phyloP scores from a whole-genome alignment of 2,113 vertebrate genomes.

The Microtus oregoni region DNA sequence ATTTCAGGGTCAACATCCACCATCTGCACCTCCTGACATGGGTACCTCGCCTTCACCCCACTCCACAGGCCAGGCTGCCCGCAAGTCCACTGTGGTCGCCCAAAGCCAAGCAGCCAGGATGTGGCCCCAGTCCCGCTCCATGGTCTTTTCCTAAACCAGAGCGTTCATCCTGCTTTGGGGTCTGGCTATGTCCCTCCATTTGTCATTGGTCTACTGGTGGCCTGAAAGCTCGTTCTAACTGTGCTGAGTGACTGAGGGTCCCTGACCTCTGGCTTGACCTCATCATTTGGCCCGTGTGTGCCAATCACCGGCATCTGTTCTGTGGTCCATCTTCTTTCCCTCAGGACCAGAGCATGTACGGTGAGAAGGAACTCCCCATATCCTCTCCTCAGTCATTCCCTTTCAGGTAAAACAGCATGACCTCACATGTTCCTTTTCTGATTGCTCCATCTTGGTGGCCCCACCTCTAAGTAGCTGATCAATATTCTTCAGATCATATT shows the following conservation, averaged over 20 bases:
- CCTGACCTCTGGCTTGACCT: not conserved
- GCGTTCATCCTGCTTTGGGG: not conserved
- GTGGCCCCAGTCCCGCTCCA: not conserved
- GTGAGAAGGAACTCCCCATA: not conserved
- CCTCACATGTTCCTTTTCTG: not conserved
- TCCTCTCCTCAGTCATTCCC: not conserved
- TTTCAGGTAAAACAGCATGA: not conserved
- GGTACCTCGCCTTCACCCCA: too few species aligned
- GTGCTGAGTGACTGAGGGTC: not conserved
- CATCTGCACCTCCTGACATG: not conserved
- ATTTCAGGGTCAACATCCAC: not conserved
- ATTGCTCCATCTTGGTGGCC: not conserved
- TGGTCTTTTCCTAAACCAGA: not conserved
- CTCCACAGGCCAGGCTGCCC: not conserved
- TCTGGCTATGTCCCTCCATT: not conserved
- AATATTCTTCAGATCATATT: conserved; percentile 3
- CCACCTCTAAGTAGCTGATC: not conserved
- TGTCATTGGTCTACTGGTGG: not conserved
- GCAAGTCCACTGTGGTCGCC: not conserved
- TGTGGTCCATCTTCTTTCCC: not conserved
- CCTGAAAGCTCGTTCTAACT: not conserved
- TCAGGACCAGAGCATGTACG: not conserved
- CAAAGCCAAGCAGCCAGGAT: not conserved
- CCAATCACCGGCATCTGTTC: not conserved
- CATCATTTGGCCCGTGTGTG: not conserved